Evolutionary conservation across 2,888 invertebrate genomes (phyloP).

Genomic region (Notocelia uddmanniana): DNA sequence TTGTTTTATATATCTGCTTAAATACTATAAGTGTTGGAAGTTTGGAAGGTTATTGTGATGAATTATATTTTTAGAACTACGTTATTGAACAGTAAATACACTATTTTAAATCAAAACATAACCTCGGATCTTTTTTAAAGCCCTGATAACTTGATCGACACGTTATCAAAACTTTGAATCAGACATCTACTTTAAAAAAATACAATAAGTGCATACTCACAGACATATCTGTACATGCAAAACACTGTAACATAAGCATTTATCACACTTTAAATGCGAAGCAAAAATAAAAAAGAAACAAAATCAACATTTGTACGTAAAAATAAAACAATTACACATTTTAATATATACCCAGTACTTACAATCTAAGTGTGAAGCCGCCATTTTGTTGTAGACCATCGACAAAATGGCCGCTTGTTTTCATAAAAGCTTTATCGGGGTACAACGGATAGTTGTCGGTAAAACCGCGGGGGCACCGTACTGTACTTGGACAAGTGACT

Average conservation of each 20-base stretch:
- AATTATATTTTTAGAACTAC: slow-evolving; percentile 50
- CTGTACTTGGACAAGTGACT: slow-evolving; percentile 21
- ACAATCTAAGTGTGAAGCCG: slow-evolving; percentile 72
- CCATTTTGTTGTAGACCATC: slow-evolving; percentile 69
- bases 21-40: slow-evolving; percentile 68
- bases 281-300: slow-evolving; percentile 73
- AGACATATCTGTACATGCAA: slow-evolving; percentile 81
- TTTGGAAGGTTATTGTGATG: slow-evolving; percentile 64
- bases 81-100: slow-evolving; percentile 51
- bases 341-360: slow-evolving; percentile 77
- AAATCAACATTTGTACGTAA: slow-evolving; percentile 79
- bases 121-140: slow-evolving; percentile 62
- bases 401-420: slow-evolving; percentile 77
- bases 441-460: slow-evolving; percentile 10
- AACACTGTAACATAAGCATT: slow-evolving; percentile 84
- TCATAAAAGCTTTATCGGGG: slow-evolving; percentile 42
- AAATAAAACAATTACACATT: slow-evolving; percentile 63
- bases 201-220: slow-evolving; percentile 84
- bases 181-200: slow-evolving; percentile 69
- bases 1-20: slow-evolving; percentile 67
- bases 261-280: slow-evolving; percentile 84
- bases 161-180: slow-evolving; percentile 70
- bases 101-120: slow-evolving; percentile 58
- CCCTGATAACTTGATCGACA: slow-evolving; percentile 60
- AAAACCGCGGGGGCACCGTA: slow-evolving; percentile 4